phyloP scores from a whole-genome alignment of 2,113 vertebrate genomes.

The Lasiurus borealis region DNA sequence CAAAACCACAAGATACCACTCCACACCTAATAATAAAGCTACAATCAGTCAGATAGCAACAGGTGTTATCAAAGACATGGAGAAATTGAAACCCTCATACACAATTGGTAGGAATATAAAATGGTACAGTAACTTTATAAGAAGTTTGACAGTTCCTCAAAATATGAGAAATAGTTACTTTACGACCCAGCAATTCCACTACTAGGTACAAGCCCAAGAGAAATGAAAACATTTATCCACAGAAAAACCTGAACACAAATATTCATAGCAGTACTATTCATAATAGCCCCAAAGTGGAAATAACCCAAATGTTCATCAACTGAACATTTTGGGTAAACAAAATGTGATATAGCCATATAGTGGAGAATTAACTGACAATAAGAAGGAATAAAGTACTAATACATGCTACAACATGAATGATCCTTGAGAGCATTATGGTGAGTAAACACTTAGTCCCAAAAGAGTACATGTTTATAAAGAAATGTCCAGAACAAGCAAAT shows the following conservation, averaged over 20 bases:
- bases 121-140: background rate
- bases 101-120: background rate
- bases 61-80: background rate
- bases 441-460: background rate
- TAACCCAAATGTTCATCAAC: background rate
- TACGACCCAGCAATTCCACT: background rate
- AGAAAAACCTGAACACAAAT: background rate
- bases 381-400: background rate
- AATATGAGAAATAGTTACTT: slow-evolving; percentile 3
- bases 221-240: slow-evolving; percentile 6
- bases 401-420: background rate
- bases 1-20: background rate
- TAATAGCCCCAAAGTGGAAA: background rate
- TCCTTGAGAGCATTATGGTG: background rate
- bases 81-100: background rate
- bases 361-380: background rate
- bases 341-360: background rate
- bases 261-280: background rate
- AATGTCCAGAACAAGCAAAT: slow-evolving; percentile 34
- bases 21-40: background rate
- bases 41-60: background rate
- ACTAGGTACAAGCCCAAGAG: background rate
- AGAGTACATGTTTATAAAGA: background rate
- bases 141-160: background rate
- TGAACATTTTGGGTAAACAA: background rate